Evolutionary conservation across 2,113 vertebrate genomes (phyloP).

Genomic region (western clawed frog (Xenopus tropicalis)): UCB_Xtro_10.0 CM004447.2:103602501-103603000

Average conservation of each 20-base stretch:
- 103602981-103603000: too few species aligned
- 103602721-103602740: conserved; percentile 46
- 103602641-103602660: conserved; percentile 41
- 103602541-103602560: too few species aligned
- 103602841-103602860: conserved; percentile 12
- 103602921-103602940: too few species aligned
- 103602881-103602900: too few species aligned
- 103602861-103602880: background rate
- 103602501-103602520: too few species aligned
- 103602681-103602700: conserved; percentile 8
- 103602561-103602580: too few species aligned
- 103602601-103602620: background rate
- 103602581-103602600: too few species aligned
- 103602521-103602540: too few species aligned
- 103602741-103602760: conserved; percentile 53
- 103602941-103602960: too few species aligned
- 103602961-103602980: too few species aligned
- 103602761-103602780: conserved; percentile 47
- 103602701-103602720: conserved; percentile 51
- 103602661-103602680: conserved; percentile 48
- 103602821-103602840: conserved; percentile 29
- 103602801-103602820: conserved; percentile 19
- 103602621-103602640: conserved; percentile 7
- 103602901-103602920: too few species aligned
- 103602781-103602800: conserved; percentile 15